Percentiles rank a stretch among this genome's conserved stretches.
Evolutionary conservation across 2,888 invertebrate genomes (phyloP).

Genomic region (Pardosa pseudoannulata): DNA sequence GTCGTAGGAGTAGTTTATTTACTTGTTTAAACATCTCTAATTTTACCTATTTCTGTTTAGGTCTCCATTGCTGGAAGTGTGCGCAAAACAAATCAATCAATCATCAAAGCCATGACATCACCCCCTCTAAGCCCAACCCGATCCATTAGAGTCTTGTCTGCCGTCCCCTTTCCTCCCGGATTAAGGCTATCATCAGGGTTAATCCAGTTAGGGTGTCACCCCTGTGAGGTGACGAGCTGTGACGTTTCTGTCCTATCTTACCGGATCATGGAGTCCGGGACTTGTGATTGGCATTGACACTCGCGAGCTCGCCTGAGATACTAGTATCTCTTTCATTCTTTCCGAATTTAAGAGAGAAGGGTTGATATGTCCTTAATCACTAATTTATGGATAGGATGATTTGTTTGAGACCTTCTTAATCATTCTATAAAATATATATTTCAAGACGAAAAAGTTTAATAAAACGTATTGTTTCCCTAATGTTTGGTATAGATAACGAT

Average conservation of each 20-base stretch:
- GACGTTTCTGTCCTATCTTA: conserved; percentile 59
- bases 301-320: conserved; percentile 12
- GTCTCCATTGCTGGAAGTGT: not conserved
- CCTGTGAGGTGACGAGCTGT: conserved; percentile 54
- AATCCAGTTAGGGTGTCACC: conserved; percentile 68
- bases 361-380: no score
- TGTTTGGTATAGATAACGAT: no score
- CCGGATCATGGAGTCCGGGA: conserved; percentile 24
- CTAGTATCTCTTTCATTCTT: conserved; percentile 27
- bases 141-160: not conserved
- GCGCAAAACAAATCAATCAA: not conserved
- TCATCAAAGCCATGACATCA: not conserved
- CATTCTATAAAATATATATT: no score
- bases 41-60: no score
- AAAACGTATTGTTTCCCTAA: no score
- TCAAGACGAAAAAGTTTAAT: no score
- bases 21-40: no score
- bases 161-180: conserved; percentile 21
- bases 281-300: conserved; percentile 47
- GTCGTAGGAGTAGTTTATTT: no score
- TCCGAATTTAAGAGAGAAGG: not conserved
- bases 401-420: no score
- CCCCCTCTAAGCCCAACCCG: not conserved
- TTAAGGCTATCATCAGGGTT: conserved; percentile 57
- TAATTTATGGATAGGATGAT: no score